Conservation (phyloP, 2,113 vertebrate species). For the Sylvietta virens region DNA sequence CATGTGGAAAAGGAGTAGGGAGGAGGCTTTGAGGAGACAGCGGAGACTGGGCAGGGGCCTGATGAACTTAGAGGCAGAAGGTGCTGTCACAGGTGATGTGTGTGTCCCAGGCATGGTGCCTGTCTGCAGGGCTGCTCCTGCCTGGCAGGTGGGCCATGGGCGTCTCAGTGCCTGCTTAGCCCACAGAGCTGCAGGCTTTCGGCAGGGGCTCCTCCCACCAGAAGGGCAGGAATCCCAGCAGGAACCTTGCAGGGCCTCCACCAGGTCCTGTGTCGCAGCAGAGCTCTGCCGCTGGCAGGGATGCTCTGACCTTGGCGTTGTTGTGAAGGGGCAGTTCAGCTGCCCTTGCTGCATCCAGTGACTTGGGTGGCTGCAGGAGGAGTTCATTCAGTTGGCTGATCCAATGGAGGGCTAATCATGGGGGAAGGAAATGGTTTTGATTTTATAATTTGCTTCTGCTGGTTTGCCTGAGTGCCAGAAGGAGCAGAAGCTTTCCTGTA, state of each 20-base stretch:
- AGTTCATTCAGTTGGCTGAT: background rate
- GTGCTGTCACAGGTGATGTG: rapidly evolving
- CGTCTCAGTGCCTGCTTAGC: background rate
- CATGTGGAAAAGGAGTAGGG: rapidly evolving
- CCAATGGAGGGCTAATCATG: background rate
- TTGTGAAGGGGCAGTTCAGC: background rate
- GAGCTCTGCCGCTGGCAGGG: background rate
- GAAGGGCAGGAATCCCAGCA: background rate
- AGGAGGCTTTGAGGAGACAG: background rate
- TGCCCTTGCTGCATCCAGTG: background rate
- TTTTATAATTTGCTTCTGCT: background rate
- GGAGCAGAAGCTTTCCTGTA: background rate
- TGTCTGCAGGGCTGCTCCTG: background rate
- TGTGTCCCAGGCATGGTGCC: background rate
- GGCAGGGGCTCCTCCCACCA: background rate
- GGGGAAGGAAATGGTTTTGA: background rate
- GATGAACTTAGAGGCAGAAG: background rate
- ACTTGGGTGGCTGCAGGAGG: background rate
- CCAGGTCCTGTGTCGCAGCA: rapidly evolving
- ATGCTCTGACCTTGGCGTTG: background rate
- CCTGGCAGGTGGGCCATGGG: too few relatives aligned
- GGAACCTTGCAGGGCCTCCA: rapidly evolving
- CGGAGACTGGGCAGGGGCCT: background rate
- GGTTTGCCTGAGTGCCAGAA: background rate
- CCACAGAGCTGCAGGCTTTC: background rate